Percentiles rank a stretch among this genome's conserved stretches.
Evolutionary conservation across 2,797 vertebrate genomes (phyloP).

Genomic region (Poeciliopsis infans): DNA sequence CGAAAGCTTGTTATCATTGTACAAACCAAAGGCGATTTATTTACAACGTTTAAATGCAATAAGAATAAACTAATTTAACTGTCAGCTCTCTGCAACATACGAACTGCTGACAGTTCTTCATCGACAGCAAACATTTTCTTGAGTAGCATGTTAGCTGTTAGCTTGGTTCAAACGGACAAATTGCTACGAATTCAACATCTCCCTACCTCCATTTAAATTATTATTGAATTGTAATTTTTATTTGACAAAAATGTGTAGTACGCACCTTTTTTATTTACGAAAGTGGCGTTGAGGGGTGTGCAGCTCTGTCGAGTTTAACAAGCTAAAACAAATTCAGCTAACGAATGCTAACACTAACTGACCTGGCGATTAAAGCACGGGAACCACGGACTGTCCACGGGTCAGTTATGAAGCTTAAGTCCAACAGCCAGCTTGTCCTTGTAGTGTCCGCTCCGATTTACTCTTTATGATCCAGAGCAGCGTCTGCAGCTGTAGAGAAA

Average conservation of each 20-base stretch:
- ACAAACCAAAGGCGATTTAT: not conserved
- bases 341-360: conserved; percentile 39
- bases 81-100: conserved; percentile 18
- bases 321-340: conserved; percentile 36
- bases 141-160: conserved; percentile 16
- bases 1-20: too few relatives aligned
- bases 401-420: conserved; percentile 3
- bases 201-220: too few relatives aligned
- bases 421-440: conserved; percentile 23
- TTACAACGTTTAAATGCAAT: not conserved
- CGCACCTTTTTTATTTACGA: not conserved
- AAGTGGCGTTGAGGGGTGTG: not conserved
- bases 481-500: conserved; percentile 28
- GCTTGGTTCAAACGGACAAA: conserved; percentile 17
- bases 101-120: conserved; percentile 11
- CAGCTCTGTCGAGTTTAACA: conserved; percentile 25
- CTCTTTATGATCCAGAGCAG: not conserved
- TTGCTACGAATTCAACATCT: not conserved
- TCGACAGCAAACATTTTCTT: conserved; percentile 4
- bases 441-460: not conserved
- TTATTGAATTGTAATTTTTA: too few relatives aligned
- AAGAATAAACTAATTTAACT: conserved; percentile 16
- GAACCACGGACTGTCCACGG: conserved; percentile 30
- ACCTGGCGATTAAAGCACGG: conserved; percentile 64
- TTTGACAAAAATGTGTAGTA: not conserved